Conservation (phyloP, 2,888 invertebrate species). For the Temnothorax ravouxi region DNA sequence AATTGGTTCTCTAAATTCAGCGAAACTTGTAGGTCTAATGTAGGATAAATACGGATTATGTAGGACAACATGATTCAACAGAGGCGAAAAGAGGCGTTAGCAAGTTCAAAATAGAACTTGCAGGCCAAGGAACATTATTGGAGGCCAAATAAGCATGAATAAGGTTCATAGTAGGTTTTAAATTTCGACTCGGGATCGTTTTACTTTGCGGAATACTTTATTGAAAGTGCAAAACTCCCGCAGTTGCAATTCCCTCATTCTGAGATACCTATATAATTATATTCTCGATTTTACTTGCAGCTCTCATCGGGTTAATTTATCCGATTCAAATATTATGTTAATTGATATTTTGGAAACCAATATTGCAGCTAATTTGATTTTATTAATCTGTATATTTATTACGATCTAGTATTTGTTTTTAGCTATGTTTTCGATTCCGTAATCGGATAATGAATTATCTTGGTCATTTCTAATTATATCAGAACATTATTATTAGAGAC, state of each 20-base stretch:
- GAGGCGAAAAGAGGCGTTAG: too few relatives aligned
- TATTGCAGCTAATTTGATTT: background rate
- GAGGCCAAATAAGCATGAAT: too few relatives aligned
- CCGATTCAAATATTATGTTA: background rate
- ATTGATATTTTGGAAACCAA: slow-evolving; percentile 2
- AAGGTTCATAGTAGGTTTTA: too few relatives aligned
- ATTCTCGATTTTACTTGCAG: background rate
- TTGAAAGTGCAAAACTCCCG: slow-evolving; percentile 5
- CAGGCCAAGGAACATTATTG: too few relatives aligned
- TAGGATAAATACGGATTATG: too few relatives aligned
- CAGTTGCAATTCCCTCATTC: slow-evolving; percentile 10
- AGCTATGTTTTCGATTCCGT: background rate
- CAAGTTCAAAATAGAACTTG: too few relatives aligned
- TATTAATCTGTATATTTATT: background rate
- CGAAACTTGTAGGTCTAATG: too few relatives aligned
- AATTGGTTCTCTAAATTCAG: too few relatives aligned
- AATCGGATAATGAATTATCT: background rate
- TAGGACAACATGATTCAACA: too few relatives aligned
- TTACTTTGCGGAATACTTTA: slow-evolving; percentile 31
- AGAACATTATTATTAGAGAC: background rate
- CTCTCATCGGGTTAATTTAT: background rate
- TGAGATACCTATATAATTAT: background rate
- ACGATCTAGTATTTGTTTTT: background rate
- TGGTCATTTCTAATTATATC: slow-evolving; percentile 6
- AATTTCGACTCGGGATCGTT: too few relatives aligned